Evolutionary conservation across 2,888 invertebrate genomes (phyloP), one percentile per base, ranked within the genome.

Genomic region (Heteromurus nitidus): DNA sequence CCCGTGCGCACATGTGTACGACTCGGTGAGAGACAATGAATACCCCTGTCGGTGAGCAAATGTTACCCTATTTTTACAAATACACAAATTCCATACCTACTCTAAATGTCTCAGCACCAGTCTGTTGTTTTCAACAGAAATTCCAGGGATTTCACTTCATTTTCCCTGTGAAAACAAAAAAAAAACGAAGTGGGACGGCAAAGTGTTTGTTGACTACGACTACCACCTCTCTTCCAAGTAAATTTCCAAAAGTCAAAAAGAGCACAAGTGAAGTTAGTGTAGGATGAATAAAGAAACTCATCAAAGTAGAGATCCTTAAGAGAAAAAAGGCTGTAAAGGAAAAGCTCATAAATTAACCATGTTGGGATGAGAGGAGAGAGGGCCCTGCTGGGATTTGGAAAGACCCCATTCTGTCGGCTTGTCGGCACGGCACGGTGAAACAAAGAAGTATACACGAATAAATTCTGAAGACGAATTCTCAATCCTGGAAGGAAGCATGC

Each of bases 301-400:
- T 72, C 70, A 50, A 79, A 73, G 67, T 74, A 70, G 62, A 79
- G 72, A 72, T 60, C 72, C 62, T 70, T 42, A 16, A 72, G 73
- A 68, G 62, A 62, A 75, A 69, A 75, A 73, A 72, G 82, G 64
- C 65, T 68, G 62, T 72, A 74, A 81, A 82, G 73, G 75, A 82
- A 85, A 85, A 86, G 79, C 85, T 85, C 86, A 86, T 86, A 86
- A 86, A 86, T 86, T 86, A 84, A 85, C 75, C 85, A 84, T 86
- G 84, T 84, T 82, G 82, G 83, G 80, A 84, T 82, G 84, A 83
- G 82, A 83, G 50, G 81, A 73, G 75, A n/a, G n/a, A 85, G 74
- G 83, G 83, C 79, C 85, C 84, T 84, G 85, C 85, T 85, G 85
- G 84, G 84, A 84, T 82, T 84, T 84, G 81, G 82, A 82, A 81